Base-by-base conservation (phyloP, 2,113 vertebrate species). In the Dasyprocta punctata region DNA sequence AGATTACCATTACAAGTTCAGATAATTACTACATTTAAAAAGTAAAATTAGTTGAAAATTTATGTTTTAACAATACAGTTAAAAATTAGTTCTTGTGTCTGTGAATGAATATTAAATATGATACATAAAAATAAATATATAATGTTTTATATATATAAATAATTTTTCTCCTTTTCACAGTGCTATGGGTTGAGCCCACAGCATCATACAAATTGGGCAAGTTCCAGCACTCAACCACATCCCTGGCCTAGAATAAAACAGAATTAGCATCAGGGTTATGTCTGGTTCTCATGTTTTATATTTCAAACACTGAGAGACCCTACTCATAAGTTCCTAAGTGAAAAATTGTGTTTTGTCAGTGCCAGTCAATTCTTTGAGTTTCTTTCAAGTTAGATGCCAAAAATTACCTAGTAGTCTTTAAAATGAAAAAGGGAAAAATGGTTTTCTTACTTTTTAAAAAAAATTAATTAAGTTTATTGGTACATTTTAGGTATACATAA, bases 21-120 rank as follows among this genome's bases (percentile, higher is more conserved):
- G 19, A 3, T 89, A 75, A 60, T 61, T 84, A 44, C 41, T 92
- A 94, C 85, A 52, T 61, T 67, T 89, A 75, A 91, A 93, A 80
- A 90, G 24, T 41, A 86, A 94, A 92, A 44, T 89, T 91, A 80
- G 65, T 83, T 81, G 82, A 73, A 96, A 95, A 83, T 65, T 1
- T 38, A 77, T 90, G 22, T 63, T 0, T 33, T 65, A 41, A 73
- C 17, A 41, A 86, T 71, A 67, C 26, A 19, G 10, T 69, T 47
- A 11, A 92, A 93, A 96, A 54, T 38, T 95, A 60, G 26, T 81
- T 93, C 77, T 95, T 93, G 13, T 61, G 17, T 83, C 75, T 86
- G 24, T 65, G 17, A 38, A 93, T 95, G 36, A 86, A 58, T 91
- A 33, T 73, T 38, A 73, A 44, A 73, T 44, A 44, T 33, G 5